Conservation (phyloP, 2,113 vertebrate species). For the Oceanodroma tethys region DNA sequence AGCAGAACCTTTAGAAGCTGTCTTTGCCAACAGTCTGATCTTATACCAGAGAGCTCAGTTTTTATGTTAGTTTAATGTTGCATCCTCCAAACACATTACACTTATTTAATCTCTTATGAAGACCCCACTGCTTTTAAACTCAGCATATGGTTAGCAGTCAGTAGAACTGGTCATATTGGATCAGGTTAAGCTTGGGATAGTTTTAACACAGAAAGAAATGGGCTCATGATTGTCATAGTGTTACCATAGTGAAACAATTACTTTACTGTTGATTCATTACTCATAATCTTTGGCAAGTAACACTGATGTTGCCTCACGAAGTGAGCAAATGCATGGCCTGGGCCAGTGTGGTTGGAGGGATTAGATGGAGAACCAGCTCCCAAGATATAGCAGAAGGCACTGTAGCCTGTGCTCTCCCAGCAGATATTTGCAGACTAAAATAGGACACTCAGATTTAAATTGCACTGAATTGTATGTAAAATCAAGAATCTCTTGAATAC, state of each 20-base stretch:
- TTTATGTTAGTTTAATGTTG: not conserved
- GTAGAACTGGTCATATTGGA: not conserved
- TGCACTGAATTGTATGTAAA: not conserved
- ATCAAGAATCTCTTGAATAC: not conserved
- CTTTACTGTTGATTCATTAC: not conserved
- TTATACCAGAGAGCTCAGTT: not conserved
- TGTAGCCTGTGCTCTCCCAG: not conserved
- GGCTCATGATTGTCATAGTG: not conserved
- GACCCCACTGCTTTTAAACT: not conserved
- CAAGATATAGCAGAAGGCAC: not conserved
- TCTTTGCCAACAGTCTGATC: not conserved
- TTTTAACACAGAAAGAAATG: not conserved
- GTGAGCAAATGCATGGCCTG: not conserved
- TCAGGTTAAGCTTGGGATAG: not conserved
- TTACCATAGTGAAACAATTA: not conserved
- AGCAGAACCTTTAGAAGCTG: not conserved
- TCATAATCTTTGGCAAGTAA: not conserved
- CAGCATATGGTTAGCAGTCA: not conserved
- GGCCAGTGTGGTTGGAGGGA: not conserved
- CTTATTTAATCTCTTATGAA: not conserved
- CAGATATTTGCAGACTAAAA: not conserved
- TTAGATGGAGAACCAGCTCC: not conserved
- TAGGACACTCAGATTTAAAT: not conserved
- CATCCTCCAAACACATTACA: not conserved
- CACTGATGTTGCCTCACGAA: not conserved